phyloP scores from a whole-genome alignment of 2,113 vertebrate species.

The Pygathrix nemaeus region DNA sequence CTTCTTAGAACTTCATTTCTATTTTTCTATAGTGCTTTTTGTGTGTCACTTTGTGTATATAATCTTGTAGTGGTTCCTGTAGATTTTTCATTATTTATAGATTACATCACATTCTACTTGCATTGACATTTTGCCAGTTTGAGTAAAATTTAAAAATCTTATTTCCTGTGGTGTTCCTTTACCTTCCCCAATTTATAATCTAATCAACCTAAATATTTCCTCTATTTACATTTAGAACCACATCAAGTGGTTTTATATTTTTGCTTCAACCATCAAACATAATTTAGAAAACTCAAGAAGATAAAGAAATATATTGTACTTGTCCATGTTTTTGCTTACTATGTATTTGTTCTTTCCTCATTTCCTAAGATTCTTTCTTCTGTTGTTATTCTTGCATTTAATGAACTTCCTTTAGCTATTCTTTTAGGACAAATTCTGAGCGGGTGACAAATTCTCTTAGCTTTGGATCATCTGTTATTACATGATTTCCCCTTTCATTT shows the following conservation, averaged over 20 bases:
- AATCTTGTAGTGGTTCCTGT: not conserved
- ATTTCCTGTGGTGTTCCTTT: not conserved
- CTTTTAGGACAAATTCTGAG: not conserved
- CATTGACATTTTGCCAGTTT: not conserved
- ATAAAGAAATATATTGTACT: not conserved
- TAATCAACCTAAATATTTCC: not conserved
- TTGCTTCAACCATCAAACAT: not conserved
- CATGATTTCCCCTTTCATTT: not conserved
- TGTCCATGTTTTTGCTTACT: not conserved
- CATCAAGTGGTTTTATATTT: not conserved
- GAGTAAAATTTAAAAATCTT: not conserved
- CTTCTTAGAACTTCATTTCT: not conserved
- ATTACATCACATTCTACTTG: not conserved
- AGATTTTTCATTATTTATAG: not conserved
- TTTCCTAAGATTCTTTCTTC: not conserved
- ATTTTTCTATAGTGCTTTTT: not conserved
- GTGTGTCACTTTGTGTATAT: not conserved
- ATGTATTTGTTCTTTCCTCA: not conserved
- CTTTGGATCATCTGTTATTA: not conserved
- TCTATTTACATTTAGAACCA: not conserved
- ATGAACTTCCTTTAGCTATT: not conserved
- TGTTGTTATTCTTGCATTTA: not conserved
- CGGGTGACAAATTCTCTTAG: not conserved
- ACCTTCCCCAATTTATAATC: not conserved
- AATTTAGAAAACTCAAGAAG: not conserved